These are phyloP conservation scores for Acrocephalus arundinaceus DNA, from an alignment of 2,113 vertebrate genomes.

Conservation along the genomic window DNA sequence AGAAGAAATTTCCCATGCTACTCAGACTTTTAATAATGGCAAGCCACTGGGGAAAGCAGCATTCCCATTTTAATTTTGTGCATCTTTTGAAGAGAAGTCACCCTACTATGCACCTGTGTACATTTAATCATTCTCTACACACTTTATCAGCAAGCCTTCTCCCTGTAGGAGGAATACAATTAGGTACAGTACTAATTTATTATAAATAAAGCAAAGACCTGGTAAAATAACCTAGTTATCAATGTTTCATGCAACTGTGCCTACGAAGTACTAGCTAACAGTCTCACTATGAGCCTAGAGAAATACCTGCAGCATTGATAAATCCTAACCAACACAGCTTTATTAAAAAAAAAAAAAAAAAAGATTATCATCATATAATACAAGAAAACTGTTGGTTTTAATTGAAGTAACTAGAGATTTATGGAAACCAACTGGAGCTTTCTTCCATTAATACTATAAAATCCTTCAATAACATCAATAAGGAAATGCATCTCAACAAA, in stretches of 20 bases:
- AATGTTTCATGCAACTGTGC: constrained; percentile 51
- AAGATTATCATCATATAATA: constrained; percentile 12
- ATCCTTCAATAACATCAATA: constrained; percentile 22
- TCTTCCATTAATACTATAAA: constrained; percentile 20
- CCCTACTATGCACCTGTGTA: constrained; percentile 52
- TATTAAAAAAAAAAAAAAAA: background rate
- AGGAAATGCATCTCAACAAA: background rate
- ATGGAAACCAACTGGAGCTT: constrained; percentile 18
- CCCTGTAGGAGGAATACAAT: constrained; percentile 71
- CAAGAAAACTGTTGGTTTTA: constrained; percentile 46
- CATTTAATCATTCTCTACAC: constrained; percentile 66
- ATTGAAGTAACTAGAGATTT: constrained; percentile 46
- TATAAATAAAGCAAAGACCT: constrained; percentile 69
- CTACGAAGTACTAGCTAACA: constrained; percentile 50
- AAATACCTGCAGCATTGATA: constrained; percentile 46
- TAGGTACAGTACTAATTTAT: constrained; percentile 71
- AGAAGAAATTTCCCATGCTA: constrained; percentile 74
- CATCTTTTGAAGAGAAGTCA: constrained; percentile 69
- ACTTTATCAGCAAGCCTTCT: constrained; percentile 67
- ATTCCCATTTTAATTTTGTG: constrained; percentile 75
- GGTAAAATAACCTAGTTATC: constrained; percentile 68
- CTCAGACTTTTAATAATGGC: constrained; percentile 75
- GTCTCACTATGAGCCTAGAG: constrained; percentile 38
- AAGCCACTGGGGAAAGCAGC: constrained; percentile 62
- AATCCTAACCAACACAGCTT: constrained; percentile 26